phyloP scores from a whole-genome alignment of 2,797 vertebrate genomes.

The Mormyrops boulengeri region DNA sequence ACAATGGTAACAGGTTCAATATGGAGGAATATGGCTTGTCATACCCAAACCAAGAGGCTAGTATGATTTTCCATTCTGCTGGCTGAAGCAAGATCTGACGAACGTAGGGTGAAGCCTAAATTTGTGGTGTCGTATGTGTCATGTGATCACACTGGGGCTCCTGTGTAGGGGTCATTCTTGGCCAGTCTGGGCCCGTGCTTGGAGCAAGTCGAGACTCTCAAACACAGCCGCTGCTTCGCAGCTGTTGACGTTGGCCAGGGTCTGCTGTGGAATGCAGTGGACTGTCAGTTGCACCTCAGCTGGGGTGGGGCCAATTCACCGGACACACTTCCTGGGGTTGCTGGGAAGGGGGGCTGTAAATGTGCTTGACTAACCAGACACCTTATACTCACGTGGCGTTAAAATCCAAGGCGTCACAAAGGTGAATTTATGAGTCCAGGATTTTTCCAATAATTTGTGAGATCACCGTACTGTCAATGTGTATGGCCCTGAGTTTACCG shows the following conservation, averaged over 20 bases:
- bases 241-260: slow-evolving; percentile 40
- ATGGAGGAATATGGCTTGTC: background rate
- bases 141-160: slow-evolving; percentile 25
- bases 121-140: background rate
- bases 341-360: slow-evolving; percentile 34
- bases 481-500: background rate
- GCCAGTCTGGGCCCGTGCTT: slow-evolving; percentile 12
- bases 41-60: background rate
- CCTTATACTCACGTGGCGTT: background rate
- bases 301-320: slow-evolving; percentile 25
- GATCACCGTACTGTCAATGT: background rate
- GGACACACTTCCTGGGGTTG: slow-evolving; percentile 30
- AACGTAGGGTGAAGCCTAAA: background rate
- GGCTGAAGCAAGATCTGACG: background rate
- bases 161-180: slow-evolving; percentile 2
- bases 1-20: background rate
- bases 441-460: background rate
- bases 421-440: background rate
- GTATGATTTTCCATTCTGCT: background rate
- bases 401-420: background rate
- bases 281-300: slow-evolving; percentile 32
- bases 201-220: background rate
- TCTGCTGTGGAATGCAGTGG: slow-evolving; percentile 40
- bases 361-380: slow-evolving; percentile 12
- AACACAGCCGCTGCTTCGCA: slow-evolving; percentile 22